A percentile compares a stretch with the other conserved stretches of the same genome.
phyloP scores from a whole-genome alignment of 1,140 invertebrate species.

The Pseudomyrmex concolor region DNA sequence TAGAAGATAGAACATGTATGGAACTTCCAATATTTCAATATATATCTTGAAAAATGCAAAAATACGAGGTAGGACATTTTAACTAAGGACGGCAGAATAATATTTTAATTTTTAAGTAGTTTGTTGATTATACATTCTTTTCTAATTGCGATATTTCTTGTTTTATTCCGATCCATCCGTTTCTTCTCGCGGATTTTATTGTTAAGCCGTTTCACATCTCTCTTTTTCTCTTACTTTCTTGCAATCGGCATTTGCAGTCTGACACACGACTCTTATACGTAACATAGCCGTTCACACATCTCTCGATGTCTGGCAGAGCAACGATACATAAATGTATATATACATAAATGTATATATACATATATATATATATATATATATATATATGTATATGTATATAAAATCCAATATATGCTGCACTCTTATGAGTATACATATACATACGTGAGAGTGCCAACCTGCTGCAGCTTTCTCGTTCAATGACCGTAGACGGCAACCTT shows the following conservation, averaged over 20 bases:
- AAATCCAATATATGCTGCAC: neutral
- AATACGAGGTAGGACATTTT: too few species aligned
- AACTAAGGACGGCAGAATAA: too few species aligned
- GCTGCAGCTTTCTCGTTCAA: slow-evolving; percentile 53
- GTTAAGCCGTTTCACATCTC: slow-evolving; percentile 36
- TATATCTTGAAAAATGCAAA: too few species aligned
- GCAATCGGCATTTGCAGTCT: slow-evolving; percentile 18
- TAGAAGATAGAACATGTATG: too few species aligned
- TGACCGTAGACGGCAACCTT: slow-evolving; percentile 51
- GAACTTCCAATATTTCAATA: too few species aligned
- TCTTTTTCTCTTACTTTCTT: neutral
- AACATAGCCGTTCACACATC: slow-evolving; percentile 62
- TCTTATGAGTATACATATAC: neutral
- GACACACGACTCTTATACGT: slow-evolving; percentile 73
- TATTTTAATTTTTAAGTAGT: neutral
- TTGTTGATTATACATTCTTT: neutral
- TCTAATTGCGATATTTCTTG: neutral
- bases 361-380: neutral
- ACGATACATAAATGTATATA: neutral
- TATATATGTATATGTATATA: neutral
- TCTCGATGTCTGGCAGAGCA: neutral
- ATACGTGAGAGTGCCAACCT: slow-evolving; percentile 56
- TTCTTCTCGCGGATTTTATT: slow-evolving; percentile 18
- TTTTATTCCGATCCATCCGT: neutral
- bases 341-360: neutral